phyloP scores from a whole-genome alignment of 1,140 invertebrate species.

The Drosophila busckii region DNA sequence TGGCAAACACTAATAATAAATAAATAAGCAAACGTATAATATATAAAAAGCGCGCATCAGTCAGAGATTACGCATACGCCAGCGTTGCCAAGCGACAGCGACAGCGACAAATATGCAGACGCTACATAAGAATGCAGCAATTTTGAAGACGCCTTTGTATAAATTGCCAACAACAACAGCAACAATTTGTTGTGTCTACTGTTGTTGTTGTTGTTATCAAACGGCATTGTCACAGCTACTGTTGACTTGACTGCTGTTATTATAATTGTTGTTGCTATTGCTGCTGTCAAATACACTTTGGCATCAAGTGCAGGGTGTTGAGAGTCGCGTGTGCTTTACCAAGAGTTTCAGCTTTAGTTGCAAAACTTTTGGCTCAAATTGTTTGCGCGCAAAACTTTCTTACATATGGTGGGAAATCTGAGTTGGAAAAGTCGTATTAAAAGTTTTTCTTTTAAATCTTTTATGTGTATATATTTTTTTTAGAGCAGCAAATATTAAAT shows the following conservation, averaged over 20 bases:
- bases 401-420: no score
- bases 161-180: constrained; percentile 15
- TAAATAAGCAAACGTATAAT: constrained; percentile 1
- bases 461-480: no score
- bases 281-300: constrained; percentile 36
- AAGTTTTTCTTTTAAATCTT: no score
- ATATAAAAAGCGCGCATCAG: constrained; percentile 17
- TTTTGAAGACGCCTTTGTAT: constrained; percentile 54
- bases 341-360: no score
- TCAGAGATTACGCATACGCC: constrained; percentile 61
- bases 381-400: no score
- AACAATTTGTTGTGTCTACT: constrained; percentile 25
- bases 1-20: constrained; percentile 6
- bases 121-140: constrained; percentile 67
- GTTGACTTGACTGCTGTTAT: constrained; percentile 13
- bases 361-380: no score
- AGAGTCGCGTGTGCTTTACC: not conserved
- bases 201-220: constrained; percentile 25
- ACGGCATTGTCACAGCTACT: constrained; percentile 31
- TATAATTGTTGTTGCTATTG: constrained; percentile 1
- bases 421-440: no score
- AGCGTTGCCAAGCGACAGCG: constrained; percentile 1
- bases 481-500: no score
- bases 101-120: constrained; percentile 56
- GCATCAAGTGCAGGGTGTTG: constrained; percentile 39